Percentiles rank a stretch among this genome's conserved stretches.
These are phyloP conservation scores for Drosophila triauraria DNA, from an alignment of 1,140 invertebrate species.

Conservation along the genomic window DNA sequence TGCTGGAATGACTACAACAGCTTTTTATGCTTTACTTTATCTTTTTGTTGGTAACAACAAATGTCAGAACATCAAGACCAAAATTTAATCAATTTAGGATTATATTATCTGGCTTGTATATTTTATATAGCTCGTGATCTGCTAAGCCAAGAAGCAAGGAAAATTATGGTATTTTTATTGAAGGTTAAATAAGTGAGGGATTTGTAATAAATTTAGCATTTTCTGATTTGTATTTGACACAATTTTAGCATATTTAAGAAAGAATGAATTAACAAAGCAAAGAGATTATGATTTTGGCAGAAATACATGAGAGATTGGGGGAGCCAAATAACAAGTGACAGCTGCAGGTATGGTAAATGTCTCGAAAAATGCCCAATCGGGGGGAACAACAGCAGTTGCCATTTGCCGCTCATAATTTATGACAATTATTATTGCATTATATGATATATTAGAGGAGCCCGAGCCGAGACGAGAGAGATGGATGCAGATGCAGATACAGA, in stretches of 20 bases:
- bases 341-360: slow-evolving; percentile 58
- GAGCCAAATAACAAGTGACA: slow-evolving; percentile 37
- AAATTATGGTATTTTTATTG: too few species aligned
- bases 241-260: not conserved
- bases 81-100: slow-evolving; percentile 11
- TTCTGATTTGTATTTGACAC: not conserved
- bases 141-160: too few species aligned
- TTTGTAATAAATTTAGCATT: not conserved
- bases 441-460: slow-evolving; percentile 22
- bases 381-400: slow-evolving; percentile 40
- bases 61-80: not conserved
- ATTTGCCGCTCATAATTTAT: slow-evolving; percentile 68
- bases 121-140: not conserved
- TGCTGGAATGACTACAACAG: not conserved
- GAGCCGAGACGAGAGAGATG: slow-evolving; percentile 7
- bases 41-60: not conserved
- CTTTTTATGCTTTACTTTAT: not conserved
- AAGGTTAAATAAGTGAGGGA: not conserved
- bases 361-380: slow-evolving; percentile 16
- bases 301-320: slow-evolving; percentile 4
- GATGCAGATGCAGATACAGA: not conserved
- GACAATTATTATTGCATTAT: slow-evolving; percentile 68
- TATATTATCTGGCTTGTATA: not conserved
- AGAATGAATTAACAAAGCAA: not conserved
- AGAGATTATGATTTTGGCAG: not conserved